Conservation (phyloP, 2,797 vertebrate species). For the Pipistrellus nathusii region DNA sequence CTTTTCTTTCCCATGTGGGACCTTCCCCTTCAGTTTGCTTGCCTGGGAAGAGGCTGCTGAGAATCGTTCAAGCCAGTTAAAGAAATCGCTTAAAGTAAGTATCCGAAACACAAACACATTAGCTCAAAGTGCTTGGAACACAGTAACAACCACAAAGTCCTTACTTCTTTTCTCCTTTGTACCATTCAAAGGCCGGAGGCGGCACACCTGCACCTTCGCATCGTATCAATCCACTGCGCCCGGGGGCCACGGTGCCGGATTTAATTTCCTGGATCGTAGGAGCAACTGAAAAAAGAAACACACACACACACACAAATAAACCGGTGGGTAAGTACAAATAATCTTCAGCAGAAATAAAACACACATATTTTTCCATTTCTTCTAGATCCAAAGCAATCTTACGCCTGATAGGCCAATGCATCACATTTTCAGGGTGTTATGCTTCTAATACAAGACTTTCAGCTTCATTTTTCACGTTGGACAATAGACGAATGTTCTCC, state of each 20-base stretch:
- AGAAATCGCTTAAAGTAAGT: conserved; percentile 54
- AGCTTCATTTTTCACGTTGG: conserved; percentile 71
- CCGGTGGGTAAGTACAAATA: conserved; percentile 66
- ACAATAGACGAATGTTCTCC: conserved; percentile 53
- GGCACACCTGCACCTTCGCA: conserved; percentile 98
- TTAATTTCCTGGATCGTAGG: conserved; percentile 98
- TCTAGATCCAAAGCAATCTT: conserved; percentile 49
- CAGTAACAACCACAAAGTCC: conserved; percentile 77
- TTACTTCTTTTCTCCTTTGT: conserved; percentile 98
- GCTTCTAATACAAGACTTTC: conserved; percentile 63
- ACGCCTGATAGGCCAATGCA: conserved; percentile 44
- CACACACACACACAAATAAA: conserved; percentile 73
- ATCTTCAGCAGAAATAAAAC: conserved; percentile 55
- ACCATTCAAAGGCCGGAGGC: conserved; percentile 96
- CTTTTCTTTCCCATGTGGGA: background rate
- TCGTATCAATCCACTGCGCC: conserved; percentile 94
- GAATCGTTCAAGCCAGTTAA: conserved; percentile 63
- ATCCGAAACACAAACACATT: conserved; percentile 68
- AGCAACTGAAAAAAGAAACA: conserved; percentile 91
- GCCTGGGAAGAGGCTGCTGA: conserved; percentile 16
- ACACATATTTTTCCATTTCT: conserved; percentile 27
- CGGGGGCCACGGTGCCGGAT: conserved; percentile 92
- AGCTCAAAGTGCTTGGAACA: conserved; percentile 43
- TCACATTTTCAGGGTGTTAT: conserved; percentile 31
- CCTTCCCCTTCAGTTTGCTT: background rate